A percentile compares a stretch with the other conserved stretches of the same genome.
Evolutionary conservation across 2,888 invertebrate genomes (phyloP).

Genomic region (Drosophila monieri): DNA sequence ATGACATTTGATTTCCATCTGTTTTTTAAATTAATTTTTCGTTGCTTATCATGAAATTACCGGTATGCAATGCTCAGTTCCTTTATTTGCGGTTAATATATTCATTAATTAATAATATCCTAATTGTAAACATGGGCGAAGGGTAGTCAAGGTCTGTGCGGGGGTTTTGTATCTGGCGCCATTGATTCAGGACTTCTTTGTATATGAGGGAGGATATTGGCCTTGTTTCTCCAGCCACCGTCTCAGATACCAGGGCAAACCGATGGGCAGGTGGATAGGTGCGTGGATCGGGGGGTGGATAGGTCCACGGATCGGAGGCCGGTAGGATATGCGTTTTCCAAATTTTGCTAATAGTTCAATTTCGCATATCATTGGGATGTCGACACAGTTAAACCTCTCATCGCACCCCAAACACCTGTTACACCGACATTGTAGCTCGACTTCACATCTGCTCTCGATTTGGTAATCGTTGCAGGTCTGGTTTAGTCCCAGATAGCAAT

Average conservation of each 20-base stretch:
- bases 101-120: neutral
- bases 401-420: constrained; percentile 14
- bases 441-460: constrained; percentile 8
- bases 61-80: neutral
- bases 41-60: neutral
- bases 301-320: too few relatives aligned
- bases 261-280: neutral
- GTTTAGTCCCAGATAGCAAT: constrained; percentile 9
- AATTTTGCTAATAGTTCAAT: too few relatives aligned
- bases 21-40: too few relatives aligned
- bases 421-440: constrained; percentile 8
- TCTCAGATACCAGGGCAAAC: constrained; percentile 8
- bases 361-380: too few relatives aligned
- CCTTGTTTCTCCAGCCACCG: constrained; percentile 6
- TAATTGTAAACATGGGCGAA: neutral
- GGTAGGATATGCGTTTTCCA: too few relatives aligned
- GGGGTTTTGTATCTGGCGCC: neutral
- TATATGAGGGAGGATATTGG: neutral
- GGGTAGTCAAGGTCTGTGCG: neutral
- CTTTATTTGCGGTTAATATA: constrained; percentile 23
- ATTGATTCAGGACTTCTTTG: neutral
- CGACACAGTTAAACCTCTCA: neutral
- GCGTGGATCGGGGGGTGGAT: neutral
- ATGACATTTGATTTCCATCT: too few relatives aligned
- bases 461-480: neutral